Conservation (phyloP, 1,140 invertebrate species). For the Thalassaphorura encarpata region DNA sequence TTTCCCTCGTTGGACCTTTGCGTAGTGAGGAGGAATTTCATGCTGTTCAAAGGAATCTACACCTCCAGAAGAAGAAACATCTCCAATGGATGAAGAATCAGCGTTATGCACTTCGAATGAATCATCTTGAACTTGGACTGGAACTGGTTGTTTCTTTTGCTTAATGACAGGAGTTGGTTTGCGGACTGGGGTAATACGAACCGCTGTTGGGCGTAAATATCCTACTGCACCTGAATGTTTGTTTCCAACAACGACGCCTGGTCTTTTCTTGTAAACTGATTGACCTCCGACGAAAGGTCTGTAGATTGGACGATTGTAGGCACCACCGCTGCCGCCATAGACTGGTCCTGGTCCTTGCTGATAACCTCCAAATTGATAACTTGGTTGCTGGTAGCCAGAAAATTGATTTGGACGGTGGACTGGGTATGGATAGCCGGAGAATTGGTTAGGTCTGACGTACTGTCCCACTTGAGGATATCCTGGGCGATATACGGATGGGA, state of each 20-base stretch:
- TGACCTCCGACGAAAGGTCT: background rate
- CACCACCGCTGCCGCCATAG: background rate
- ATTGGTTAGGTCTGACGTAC: background rate
- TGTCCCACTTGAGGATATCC: background rate
- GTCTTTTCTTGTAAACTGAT: too few relatives aligned
- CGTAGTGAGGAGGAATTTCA: too few relatives aligned
- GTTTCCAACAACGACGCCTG: too few relatives aligned
- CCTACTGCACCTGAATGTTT: too few relatives aligned
- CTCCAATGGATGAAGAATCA: background rate
- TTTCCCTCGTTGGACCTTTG: background rate
- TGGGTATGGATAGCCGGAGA: background rate
- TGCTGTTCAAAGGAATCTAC: background rate
- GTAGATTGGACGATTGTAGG: background rate
- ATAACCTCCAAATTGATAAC: background rate
- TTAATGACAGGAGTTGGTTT: conserved; percentile 3
- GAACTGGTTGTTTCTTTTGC: conserved; percentile 1
- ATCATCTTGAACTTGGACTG: background rate
- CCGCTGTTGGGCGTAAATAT: too few relatives aligned
- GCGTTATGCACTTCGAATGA: background rate
- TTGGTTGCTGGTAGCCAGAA: background rate
- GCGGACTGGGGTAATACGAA: too few relatives aligned
- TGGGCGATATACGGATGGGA: too few relatives aligned
- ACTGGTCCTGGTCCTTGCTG: background rate
- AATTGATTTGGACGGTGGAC: background rate
- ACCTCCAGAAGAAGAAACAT: background rate